These are phyloP conservation scores for Paradoxurus hermaphroditus DNA, from an alignment of 2,113 vertebrate species.

Conservation along the genomic window DNA sequence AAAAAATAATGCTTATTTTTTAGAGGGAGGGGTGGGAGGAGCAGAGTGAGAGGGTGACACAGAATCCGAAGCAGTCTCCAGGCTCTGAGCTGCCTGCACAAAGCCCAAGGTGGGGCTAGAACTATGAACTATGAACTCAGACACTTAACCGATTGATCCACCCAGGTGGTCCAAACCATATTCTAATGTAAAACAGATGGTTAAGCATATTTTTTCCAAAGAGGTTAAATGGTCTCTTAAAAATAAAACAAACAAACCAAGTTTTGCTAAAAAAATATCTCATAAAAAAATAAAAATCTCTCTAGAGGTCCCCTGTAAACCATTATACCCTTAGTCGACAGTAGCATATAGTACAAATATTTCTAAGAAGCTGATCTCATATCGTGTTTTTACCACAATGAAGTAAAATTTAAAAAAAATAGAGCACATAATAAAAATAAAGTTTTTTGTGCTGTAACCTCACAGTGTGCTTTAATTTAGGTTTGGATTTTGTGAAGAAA, in stretches of 20 bases:
- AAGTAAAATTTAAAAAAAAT: not conserved
- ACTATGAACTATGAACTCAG: no score
- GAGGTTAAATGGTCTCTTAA: not conserved
- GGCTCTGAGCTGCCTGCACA: no score
- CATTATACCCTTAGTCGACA: not conserved
- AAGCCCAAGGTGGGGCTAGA: no score
- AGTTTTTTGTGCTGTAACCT: not conserved
- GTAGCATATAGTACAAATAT: not conserved
- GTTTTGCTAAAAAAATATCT: not conserved
- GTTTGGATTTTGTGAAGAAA: not conserved
- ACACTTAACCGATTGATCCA: no score
- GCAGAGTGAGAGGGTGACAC: no score
- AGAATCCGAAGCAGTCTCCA: no score
- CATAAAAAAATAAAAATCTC: not conserved
- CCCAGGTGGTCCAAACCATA: not conserved
- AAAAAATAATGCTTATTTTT: no score
- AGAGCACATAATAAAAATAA: not conserved
- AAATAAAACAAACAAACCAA: not conserved
- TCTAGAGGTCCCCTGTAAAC: not conserved
- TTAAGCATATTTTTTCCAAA: not conserved
- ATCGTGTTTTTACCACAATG: not conserved
- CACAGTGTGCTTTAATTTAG: not conserved
- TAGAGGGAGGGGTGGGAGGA: no score
- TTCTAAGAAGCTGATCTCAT: not conserved
- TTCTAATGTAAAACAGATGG: not conserved